These are phyloP conservation scores for Tetramorium parvispinum DNA, from an alignment of 1,140 invertebrate species.

Conservation along the genomic window DNA sequence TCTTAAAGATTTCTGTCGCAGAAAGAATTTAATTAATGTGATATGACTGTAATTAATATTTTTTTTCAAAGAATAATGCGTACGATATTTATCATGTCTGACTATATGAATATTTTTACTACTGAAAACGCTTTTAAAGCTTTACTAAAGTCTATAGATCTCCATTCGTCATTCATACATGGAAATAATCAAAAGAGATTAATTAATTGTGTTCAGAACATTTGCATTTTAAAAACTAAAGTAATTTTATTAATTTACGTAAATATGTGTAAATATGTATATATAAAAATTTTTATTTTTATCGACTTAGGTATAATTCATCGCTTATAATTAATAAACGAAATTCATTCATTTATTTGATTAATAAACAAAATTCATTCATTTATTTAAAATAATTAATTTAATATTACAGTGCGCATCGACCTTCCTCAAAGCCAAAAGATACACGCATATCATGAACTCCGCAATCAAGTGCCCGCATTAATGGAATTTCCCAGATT, in stretches of 20 bases:
- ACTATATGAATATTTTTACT: too few relatives aligned
- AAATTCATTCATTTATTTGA: neutral
- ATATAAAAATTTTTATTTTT: neutral
- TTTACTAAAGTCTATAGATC: too few relatives aligned
- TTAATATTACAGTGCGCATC: neutral
- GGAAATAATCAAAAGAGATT: too few relatives aligned
- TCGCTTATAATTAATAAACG: neutral
- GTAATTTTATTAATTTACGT: neutral
- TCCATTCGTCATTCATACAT: too few relatives aligned
- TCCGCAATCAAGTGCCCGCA: constrained; percentile 26
- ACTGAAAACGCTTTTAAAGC: too few relatives aligned
- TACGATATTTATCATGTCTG: too few relatives aligned
- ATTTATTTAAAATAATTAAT: neutral
- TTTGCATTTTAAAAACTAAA: neutral
- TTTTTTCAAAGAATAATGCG: too few relatives aligned
- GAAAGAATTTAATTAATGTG: too few relatives aligned
- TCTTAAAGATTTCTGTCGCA: too few relatives aligned
- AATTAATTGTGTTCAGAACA: neutral
- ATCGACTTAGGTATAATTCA: neutral
- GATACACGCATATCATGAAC: constrained; percentile 22
- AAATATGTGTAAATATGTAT: neutral
- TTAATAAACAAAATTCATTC: neutral
- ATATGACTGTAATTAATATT: too few relatives aligned
- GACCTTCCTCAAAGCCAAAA: neutral
- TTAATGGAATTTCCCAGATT: constrained; percentile 35